Conservation (phyloP, 2,113 vertebrate species). For the Poeciliopsis turrubarensis region DNA sequence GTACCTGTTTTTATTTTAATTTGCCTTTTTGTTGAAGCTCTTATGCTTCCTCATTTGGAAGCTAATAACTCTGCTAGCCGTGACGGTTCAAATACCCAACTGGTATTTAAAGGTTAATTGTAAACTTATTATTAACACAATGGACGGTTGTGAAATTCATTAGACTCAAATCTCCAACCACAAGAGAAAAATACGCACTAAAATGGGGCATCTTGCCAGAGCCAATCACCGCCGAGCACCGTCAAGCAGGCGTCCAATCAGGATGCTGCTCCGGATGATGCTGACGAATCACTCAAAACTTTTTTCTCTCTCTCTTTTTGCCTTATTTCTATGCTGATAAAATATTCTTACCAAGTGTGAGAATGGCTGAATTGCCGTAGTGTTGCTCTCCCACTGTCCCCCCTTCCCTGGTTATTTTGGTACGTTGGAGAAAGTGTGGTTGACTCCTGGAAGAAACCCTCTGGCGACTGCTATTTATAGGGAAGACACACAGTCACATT, state of each 20-base stretch:
- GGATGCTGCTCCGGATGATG: slow-evolving; percentile 41
- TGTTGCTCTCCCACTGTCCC: slow-evolving; percentile 43
- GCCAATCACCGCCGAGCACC: slow-evolving; percentile 54
- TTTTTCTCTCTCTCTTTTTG: slow-evolving; percentile 39
- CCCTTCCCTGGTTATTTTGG: slow-evolving; percentile 70
- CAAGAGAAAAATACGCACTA: slow-evolving; percentile 53
- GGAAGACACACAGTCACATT: slow-evolving; percentile 73
- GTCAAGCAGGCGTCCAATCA: slow-evolving; percentile 53
- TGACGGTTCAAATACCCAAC: slow-evolving; percentile 40
- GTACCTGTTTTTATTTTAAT: slow-evolving; percentile 23
- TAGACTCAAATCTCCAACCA: slow-evolving; percentile 61
- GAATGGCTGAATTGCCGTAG: slow-evolving; percentile 54
- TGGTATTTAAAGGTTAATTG: slow-evolving; percentile 59
- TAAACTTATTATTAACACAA: slow-evolving; percentile 60
- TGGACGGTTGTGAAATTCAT: slow-evolving; percentile 64
- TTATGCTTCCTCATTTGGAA: slow-evolving; percentile 30
- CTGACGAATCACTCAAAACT: slow-evolving; percentile 70
- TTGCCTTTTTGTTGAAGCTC: slow-evolving; percentile 17
- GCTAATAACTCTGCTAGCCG: slow-evolving; percentile 27
- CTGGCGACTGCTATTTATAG: slow-evolving; percentile 77
- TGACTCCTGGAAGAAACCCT: slow-evolving; percentile 76
- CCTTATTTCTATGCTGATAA: slow-evolving; percentile 68
- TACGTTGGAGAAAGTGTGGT: slow-evolving; percentile 63
- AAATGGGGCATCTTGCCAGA: slow-evolving; percentile 58
- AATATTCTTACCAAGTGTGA: slow-evolving; percentile 60